Evolutionary conservation across 2,888 invertebrate species (phyloP), one percentile per base, ranked within the genome.

Genomic region (Eupeodes luniger): DNA sequence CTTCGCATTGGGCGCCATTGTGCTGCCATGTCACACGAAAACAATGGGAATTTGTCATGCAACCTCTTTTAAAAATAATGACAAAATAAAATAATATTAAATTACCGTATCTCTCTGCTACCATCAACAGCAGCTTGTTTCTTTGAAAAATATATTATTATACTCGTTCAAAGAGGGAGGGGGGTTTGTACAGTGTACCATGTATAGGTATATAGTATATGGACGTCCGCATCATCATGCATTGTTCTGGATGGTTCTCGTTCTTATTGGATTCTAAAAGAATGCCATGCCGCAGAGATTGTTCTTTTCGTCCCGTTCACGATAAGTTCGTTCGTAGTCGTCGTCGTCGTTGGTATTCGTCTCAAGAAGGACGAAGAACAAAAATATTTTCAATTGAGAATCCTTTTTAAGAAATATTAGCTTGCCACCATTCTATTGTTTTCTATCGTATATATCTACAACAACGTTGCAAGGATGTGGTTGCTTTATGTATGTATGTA

Each of bases 41-140:
- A 84, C 84, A 87, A 87, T 76, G 67, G n/a, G 87, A 84, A 84
- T 84, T 87, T 84, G 80, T 84, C 87, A 87, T 84, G 84, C 84
- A 84, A 77, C 59, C 55, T 81, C 87, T 74, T 80, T 59, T 36
- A 36, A 66, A 81, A 86, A 76, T 84, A 84, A 87, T 84, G 85
- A 78, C 72, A 66, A 75, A 75, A 72, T 36, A 59, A 70, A 80
- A 77, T 74, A 80, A 80, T 84, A 87, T 87, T 84, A 80, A 84
- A 87, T 87, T 87, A 87, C 80, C 67, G 61, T 74, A 74, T 61
- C 64, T 16, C 40, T 40, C 40, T 40, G 40, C 27, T 27, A 57
- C 19, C 14, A 57, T 44, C 36, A 59, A 27, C 57, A 11, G 34
- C 59, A 59, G 55, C 55, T 57, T 70, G 70, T 66, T 66, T 66